A percentile compares a stretch with the other conserved stretches of the same genome.
These are phyloP conservation scores for Netelia fuscicornis DNA, from an alignment of 2,888 invertebrate genomes.

Conservation along the genomic window DNA sequence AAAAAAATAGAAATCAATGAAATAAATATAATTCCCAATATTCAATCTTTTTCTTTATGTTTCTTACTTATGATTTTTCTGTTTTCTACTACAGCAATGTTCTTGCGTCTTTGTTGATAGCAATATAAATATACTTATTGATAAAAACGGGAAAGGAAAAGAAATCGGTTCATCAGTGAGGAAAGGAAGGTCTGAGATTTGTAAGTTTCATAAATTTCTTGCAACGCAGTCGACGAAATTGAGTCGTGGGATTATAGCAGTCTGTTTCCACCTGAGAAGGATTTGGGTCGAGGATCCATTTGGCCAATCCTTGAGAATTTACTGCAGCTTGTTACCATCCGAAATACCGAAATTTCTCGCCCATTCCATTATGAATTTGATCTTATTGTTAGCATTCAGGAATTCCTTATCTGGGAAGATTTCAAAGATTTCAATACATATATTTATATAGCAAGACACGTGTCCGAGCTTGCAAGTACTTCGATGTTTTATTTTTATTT, in stretches of 20 bases:
- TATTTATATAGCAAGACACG: too few relatives aligned
- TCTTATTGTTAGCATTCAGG: neutral
- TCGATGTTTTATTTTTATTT: too few relatives aligned
- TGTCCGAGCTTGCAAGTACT: too few relatives aligned
- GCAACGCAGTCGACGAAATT: neutral
- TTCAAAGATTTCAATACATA: neutral
- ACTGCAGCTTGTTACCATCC: neutral
- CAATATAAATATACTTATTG: too few relatives aligned
- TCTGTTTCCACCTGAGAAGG: neutral
- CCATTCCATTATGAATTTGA: neutral
- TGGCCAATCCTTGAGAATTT: neutral
- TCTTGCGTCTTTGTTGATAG: too few relatives aligned
- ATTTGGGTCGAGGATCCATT: constrained; percentile 2
- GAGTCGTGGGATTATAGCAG: neutral
- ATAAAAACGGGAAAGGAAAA: too few relatives aligned
- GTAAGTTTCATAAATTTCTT: neutral
- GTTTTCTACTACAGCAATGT: too few relatives aligned
- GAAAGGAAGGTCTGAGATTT: neutral
- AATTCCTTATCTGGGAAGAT: neutral
- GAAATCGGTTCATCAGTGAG: too few relatives aligned
- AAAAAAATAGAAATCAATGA: neutral
- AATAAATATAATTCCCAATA: neutral
- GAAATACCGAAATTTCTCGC: neutral
- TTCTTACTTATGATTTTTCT: too few relatives aligned
- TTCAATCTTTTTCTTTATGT: too few relatives aligned